Conservation (phyloP, 2,113 vertebrate genomes). For the Datnioides undecimradiatus region DNA sequence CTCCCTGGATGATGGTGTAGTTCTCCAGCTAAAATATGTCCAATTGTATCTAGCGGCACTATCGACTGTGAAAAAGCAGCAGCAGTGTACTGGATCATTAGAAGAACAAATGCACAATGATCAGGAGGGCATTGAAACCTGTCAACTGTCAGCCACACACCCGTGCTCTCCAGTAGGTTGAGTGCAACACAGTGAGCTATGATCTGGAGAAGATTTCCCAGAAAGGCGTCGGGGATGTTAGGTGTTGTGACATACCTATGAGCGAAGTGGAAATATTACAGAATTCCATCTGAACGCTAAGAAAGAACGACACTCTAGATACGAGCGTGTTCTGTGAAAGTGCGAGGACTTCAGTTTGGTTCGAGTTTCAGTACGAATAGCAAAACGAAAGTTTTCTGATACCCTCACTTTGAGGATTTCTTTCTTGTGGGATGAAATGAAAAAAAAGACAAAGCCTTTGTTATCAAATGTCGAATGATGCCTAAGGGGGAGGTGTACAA, state of each 20-base stretch:
- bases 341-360: background rate
- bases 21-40: background rate
- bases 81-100: background rate
- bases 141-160: background rate
- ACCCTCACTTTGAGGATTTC: background rate
- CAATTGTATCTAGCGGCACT: background rate
- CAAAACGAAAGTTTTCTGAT: background rate
- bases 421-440: background rate
- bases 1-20: conserved; percentile 3
- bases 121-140: background rate
- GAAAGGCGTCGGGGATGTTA: background rate
- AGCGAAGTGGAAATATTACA: background rate
- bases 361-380: background rate
- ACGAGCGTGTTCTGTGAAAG: background rate
- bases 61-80: conserved; percentile 4
- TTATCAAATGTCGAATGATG: background rate
- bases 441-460: background rate
- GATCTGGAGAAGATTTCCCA: background rate
- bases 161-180: background rate
- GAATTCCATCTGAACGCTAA: background rate
- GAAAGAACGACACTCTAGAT: background rate
- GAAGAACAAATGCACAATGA: background rate
- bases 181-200: background rate
- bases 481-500: background rate
- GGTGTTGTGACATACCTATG: background rate